A percentile compares a stretch with the other conserved stretches of the same genome.
Evolutionary conservation across 2,888 invertebrate species (phyloP).

Genomic region (Drosophila multiciliata): DNA sequence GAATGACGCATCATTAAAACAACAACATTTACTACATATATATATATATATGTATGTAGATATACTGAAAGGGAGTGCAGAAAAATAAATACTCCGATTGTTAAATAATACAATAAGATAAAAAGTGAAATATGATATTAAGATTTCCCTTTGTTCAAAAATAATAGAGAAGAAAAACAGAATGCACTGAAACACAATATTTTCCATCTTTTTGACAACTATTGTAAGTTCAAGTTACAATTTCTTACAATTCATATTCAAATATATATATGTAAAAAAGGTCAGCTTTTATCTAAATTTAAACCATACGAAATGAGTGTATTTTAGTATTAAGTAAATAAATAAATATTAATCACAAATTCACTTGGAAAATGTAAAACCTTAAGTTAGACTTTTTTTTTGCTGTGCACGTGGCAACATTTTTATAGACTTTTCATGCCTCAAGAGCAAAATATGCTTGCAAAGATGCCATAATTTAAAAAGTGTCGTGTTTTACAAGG

Average conservation of each 20-base stretch:
- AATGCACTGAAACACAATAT: not conserved
- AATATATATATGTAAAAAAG: not conserved
- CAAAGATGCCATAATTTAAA: not conserved
- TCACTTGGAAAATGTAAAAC: not conserved
- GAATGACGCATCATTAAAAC: slow-evolving; percentile 31
- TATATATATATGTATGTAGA: not conserved
- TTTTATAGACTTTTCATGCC: not conserved
- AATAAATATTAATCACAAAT: not conserved
- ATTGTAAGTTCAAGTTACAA: not conserved
- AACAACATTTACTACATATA: not conserved
- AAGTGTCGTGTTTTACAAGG: not conserved
- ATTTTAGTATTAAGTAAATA: no score
- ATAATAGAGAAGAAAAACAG: not conserved
- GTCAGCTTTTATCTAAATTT: not conserved
- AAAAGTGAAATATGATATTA: slow-evolving; percentile 7
- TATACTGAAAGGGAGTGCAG: not conserved
- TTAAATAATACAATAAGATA: slow-evolving; percentile 9
- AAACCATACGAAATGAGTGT: no score
- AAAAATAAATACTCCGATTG: slow-evolving; percentile 27
- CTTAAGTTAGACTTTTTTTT: not conserved
- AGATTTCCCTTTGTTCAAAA: not conserved
- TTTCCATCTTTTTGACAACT: no score
- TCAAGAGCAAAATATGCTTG: slow-evolving; percentile 4
- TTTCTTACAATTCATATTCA: no score
- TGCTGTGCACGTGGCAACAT: not conserved